Conservation (phyloP, 2,888 invertebrate genomes). For the Philereme vetulata region DNA sequence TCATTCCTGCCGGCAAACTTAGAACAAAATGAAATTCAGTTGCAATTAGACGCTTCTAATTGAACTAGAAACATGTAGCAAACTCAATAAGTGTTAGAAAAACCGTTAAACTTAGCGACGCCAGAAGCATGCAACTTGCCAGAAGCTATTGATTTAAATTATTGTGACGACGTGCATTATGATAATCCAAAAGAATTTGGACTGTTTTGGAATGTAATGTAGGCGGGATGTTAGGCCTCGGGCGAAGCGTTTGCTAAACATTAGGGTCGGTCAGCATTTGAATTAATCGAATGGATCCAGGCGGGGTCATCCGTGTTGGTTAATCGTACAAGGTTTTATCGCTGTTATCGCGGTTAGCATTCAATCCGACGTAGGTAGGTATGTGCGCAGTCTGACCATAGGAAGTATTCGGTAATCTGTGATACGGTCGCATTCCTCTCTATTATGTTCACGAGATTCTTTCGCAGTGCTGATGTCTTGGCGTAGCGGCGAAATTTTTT, state of each 20-base stretch:
- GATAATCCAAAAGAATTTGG: constrained; percentile 14
- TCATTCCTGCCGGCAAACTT: constrained; percentile 11
- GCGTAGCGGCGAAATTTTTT: constrained; percentile 79
- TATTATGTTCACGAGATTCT: constrained; percentile 76
- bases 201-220: constrained; percentile 10
- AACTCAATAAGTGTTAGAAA: constrained; percentile 24
- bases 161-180: constrained; percentile 15
- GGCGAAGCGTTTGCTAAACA: constrained; percentile 25
- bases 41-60: constrained; percentile 19
- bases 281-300: constrained; percentile 51
- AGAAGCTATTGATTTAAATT: constrained; percentile 11
- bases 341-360: constrained; percentile 66
- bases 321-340: constrained; percentile 77
- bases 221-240: constrained; percentile 23
- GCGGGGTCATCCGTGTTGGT: constrained; percentile 71
- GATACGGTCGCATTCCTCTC: constrained; percentile 68
- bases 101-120: constrained; percentile 7
- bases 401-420: constrained; percentile 25
- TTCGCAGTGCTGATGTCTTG: constrained; percentile 53
- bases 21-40: constrained; percentile 25
- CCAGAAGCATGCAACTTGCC: constrained; percentile 14
- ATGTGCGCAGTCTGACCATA: constrained; percentile 42
- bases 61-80: constrained; percentile 19
- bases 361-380: constrained; percentile 26
- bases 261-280: constrained; percentile 38